phyloP scores from a whole-genome alignment of 2,797 vertebrate genomes.

The Cyclura pinguis region DNA sequence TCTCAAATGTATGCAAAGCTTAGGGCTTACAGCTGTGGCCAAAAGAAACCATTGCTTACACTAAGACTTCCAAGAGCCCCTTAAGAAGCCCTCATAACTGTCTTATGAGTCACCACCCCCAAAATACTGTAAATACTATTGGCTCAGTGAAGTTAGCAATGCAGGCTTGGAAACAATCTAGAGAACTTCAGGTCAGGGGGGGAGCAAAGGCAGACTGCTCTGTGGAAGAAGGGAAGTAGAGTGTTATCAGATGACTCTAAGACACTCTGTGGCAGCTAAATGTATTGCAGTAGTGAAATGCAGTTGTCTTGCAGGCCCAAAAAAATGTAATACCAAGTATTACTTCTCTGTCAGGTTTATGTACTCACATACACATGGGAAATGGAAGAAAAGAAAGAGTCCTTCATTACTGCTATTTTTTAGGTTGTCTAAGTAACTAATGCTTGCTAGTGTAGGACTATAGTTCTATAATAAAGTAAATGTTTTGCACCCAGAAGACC shows the following conservation, averaged over 20 bases:
- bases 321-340: background rate
- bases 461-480: background rate
- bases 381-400: background rate
- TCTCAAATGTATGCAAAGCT: accelerated
- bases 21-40: constrained; percentile 33
- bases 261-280: constrained; percentile 48
- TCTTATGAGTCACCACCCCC: constrained; percentile 72
- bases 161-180: constrained; percentile 77
- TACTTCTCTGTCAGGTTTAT: background rate
- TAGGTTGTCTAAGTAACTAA: background rate
- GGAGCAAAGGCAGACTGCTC: constrained; percentile 37
- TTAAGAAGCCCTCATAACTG: constrained; percentile 67
- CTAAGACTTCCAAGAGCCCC: constrained; percentile 55
- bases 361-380: background rate
- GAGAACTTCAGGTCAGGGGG: constrained; percentile 75
- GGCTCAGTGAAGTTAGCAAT: constrained; percentile 41
- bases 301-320: background rate
- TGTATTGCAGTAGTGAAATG: background rate
- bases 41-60: constrained; percentile 38
- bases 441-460: background rate
- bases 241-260: constrained; percentile 62
- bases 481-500: background rate
- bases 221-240: constrained; percentile 50
- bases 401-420: background rate
- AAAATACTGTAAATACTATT: constrained; percentile 71